These are phyloP conservation scores for Labia minor DNA, from an alignment of 2,888 invertebrate genomes.

Conservation along the genomic window DNA sequence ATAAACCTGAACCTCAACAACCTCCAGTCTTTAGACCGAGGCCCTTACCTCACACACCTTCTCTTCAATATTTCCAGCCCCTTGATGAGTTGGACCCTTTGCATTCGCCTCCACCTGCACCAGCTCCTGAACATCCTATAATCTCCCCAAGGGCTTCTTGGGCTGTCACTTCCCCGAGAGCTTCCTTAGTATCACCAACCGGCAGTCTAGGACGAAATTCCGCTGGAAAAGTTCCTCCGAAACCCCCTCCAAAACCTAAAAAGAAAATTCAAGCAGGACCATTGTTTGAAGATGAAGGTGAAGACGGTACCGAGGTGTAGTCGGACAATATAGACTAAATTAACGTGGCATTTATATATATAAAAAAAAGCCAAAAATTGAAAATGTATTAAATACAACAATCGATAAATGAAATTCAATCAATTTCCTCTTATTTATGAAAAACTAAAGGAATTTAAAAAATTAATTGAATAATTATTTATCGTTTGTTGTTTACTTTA, in stretches of 20 bases:
- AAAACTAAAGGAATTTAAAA: not conserved
- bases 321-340: not conserved
- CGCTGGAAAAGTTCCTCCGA: constrained; percentile 60
- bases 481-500: not conserved
- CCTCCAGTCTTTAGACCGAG: constrained; percentile 31
- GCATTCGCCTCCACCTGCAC: constrained; percentile 32
- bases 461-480: not conserved
- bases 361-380: not conserved
- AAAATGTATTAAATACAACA: too few relatives aligned
- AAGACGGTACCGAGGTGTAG: constrained; percentile 73
- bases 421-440: too few relatives aligned
- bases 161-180: constrained; percentile 43
- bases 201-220: constrained; percentile 30
- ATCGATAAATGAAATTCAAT: too few relatives aligned
- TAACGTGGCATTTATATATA: not conserved
- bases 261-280: constrained; percentile 60
- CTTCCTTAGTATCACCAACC: constrained; percentile 40
- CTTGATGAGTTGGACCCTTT: constrained; percentile 39
- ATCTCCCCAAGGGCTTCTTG: constrained; percentile 31
- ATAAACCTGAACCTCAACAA: constrained; percentile 43
- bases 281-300: constrained; percentile 76
- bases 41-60: constrained; percentile 53
- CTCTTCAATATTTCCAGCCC: constrained; percentile 33
- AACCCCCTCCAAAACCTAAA: constrained; percentile 74
- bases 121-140: constrained; percentile 20